phyloP scores from a whole-genome alignment of 2,113 vertebrate genomes.

The Theristicus caerulescens region DNA sequence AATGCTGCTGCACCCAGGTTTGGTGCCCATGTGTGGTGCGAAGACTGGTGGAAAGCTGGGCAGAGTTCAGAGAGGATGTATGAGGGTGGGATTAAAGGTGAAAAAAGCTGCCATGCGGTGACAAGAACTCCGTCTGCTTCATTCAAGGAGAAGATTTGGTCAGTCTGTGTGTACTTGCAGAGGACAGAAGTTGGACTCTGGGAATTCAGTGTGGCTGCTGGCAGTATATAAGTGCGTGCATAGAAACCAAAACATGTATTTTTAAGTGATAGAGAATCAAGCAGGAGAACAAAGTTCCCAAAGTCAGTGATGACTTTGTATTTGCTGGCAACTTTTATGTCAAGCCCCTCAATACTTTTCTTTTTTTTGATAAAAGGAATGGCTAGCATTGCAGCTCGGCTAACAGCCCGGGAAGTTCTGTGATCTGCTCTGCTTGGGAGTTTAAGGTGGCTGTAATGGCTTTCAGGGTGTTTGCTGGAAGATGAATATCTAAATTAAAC shows the following conservation, averaged over 20 bases:
- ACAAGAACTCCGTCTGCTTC: background rate
- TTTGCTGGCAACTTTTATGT: background rate
- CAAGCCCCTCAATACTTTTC: background rate
- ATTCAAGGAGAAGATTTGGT: background rate
- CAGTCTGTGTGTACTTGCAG: background rate
- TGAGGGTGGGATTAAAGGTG: background rate
- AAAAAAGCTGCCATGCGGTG: background rate
- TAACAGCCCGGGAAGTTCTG: background rate
- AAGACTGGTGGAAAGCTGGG: background rate
- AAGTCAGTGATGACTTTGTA: background rate
- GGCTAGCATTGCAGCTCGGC: background rate
- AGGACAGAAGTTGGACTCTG: background rate
- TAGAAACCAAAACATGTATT: background rate
- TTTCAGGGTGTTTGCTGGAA: background rate
- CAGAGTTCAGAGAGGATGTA: background rate
- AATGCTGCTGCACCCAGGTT: background rate
- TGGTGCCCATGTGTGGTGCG: background rate
- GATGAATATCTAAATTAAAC: background rate
- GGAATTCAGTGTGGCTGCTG: background rate
- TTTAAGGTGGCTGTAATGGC: background rate
- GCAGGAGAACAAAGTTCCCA: background rate
- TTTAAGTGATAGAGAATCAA: background rate
- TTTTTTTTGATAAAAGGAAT: background rate
- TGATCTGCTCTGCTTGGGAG: background rate
- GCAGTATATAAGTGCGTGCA: fast-evolving